Conservation (phyloP, 2,888 invertebrate genomes). For the Stegophylla sp. region DNA sequence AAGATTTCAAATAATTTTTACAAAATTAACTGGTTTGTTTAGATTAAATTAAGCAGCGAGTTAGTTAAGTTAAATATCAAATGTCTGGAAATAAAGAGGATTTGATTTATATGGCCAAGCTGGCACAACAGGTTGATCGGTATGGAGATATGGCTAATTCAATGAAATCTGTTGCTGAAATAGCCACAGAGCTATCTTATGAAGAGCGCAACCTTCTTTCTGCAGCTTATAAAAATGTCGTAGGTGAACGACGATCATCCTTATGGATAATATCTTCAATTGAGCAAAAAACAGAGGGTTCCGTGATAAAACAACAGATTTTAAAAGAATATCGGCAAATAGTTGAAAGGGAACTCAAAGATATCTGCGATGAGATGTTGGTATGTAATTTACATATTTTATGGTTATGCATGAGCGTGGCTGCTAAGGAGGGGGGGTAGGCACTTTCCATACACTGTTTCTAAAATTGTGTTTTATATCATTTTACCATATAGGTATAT, state of each 20-base stretch:
- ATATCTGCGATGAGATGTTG: slow-evolving; percentile 99
- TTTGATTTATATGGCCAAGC: slow-evolving; percentile 97
- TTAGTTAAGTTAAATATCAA: slow-evolving; percentile 60
- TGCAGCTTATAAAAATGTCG: slow-evolving; percentile 99
- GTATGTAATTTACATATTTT: slow-evolving; percentile 67
- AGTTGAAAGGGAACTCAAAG: slow-evolving; percentile 98
- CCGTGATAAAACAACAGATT: slow-evolving; percentile 99
- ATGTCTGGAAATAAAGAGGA: slow-evolving; percentile 97
- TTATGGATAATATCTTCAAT: slow-evolving; percentile 99
- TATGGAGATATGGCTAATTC: slow-evolving; percentile 99
- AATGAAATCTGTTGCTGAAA: slow-evolving; percentile 97
- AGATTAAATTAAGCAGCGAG: slow-evolving; percentile 57
- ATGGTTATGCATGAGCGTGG: no score
- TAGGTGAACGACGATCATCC: slow-evolving; percentile 94
- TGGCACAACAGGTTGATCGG: slow-evolving; percentile 98
- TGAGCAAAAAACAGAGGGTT: slow-evolving; percentile 98
- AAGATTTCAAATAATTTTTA: not conserved
- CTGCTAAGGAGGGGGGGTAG: no score
- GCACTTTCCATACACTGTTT: no score
- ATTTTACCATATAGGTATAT: no score
- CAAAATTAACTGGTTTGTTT: not conserved
- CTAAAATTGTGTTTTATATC: no score
- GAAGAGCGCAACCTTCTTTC: slow-evolving; percentile 98
- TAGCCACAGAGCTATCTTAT: slow-evolving; percentile 93
- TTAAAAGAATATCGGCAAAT: slow-evolving; percentile 99